Evolutionary conservation across 1,140 invertebrate genomes (phyloP), one percentile per base, ranked within the genome.

Genomic region (Rhagoletis pomonella): DNA sequence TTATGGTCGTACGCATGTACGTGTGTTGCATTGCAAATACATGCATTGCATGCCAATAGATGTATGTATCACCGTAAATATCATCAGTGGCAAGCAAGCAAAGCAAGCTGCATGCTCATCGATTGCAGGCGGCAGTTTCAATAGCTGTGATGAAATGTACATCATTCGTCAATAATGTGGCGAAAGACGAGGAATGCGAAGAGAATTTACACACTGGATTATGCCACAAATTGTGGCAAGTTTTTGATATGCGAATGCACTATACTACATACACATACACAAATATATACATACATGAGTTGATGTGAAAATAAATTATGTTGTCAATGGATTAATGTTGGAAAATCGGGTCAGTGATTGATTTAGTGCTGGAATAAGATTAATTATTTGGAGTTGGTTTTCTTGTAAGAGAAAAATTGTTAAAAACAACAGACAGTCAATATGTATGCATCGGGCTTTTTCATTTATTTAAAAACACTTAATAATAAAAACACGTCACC

Each of bases 281-380:
- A 44, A 12, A 44, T 58, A 12, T 55, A n/a, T 62, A 55, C 19
- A 29, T 73, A 0, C 69, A 29, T 17, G 14, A 58, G 47, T 7
- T 81, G 73, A 81, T 81, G 73, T 81, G 73, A 9, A n/a, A 81
- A 81, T 81, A 81, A 81, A 81, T 81, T 81, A 81, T 81, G 73
- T 81, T 81, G 73, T 81, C 73, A 81, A 42, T 81, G 73, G 73
- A 81, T 81, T 81, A 81, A 81, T 55, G 73, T 81, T 81, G 47
- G 10, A 29, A 58, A 81, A 4, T 81, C 47, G 42, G 73, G 73
- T 81, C 73, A 55, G 9, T 55, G 47, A 55, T 81, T 81, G 47
- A 81, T 81, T 81, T 81, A 81, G n/a, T 81, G 73, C 55, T 9
- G 73, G 5, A 17, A 19, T 81, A 58, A 55, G 73, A 81, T 81